A percentile compares a stretch with the other conserved stretches of the same genome.
Conservation (phyloP, 1,140 invertebrate genomes). For the Lepidotrigona ventralis region DNA sequence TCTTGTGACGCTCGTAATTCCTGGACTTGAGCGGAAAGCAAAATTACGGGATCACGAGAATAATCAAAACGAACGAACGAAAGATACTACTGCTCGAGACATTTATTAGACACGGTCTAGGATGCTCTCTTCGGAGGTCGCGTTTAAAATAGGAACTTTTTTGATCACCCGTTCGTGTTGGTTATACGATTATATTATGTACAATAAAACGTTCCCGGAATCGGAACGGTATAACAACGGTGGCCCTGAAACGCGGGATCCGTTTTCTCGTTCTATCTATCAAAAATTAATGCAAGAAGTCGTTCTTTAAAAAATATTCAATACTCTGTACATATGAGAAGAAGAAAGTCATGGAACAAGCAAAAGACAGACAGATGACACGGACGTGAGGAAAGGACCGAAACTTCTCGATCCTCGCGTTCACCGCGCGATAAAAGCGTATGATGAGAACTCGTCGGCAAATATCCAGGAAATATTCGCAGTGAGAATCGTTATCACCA, state of each 20-base stretch:
- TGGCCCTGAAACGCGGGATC: constrained; percentile 56
- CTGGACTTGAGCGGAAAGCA: constrained; percentile 50
- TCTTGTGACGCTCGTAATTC: constrained; percentile 30
- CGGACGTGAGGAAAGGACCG: neutral
- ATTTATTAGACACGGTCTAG: constrained; percentile 26
- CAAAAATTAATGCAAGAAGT: too few species aligned
- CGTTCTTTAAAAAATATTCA: neutral
- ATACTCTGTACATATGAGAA: neutral
- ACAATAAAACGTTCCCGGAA: constrained; percentile 66
- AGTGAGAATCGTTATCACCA: neutral
- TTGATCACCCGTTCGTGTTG: constrained; percentile 73
- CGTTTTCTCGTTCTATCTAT: neutral
- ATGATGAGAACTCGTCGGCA: neutral
- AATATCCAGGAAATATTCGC: constrained; percentile 1
- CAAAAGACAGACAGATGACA: neutral
- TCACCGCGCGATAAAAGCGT: neutral
- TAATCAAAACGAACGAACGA: constrained; percentile 28
- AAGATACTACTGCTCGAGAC: constrained; percentile 9
- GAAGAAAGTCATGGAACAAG: constrained; percentile 4
- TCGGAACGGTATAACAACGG: constrained; percentile 72
- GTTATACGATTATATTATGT: constrained; percentile 60
- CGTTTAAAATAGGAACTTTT: constrained; percentile 78
- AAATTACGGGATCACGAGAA: constrained; percentile 16
- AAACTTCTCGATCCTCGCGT: neutral
- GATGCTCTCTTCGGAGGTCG: constrained; percentile 46